These are phyloP conservation scores for Strix uralensis DNA, from an alignment of 2,113 vertebrate species.

Conservation along the genomic window DNA sequence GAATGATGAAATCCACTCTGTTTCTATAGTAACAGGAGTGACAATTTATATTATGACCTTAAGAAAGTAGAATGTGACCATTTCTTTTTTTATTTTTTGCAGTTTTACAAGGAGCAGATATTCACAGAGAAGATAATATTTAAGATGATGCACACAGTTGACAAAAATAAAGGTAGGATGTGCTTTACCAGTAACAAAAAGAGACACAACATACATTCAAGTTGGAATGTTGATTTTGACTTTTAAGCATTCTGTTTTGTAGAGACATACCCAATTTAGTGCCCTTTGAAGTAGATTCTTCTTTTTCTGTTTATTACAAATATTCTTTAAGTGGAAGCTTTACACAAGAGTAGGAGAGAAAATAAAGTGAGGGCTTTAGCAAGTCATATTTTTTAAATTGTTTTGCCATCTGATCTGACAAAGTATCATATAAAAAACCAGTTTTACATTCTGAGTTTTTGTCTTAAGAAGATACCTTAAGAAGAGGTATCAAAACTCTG, in stretches of 20 bases:
- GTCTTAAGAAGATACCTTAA: background rate
- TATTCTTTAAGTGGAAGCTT: background rate
- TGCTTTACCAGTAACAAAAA: background rate
- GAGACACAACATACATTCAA: background rate
- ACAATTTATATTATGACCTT: conserved; percentile 5
- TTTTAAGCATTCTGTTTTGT: background rate
- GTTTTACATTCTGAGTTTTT: background rate
- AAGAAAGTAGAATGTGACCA: background rate
- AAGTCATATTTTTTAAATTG: background rate
- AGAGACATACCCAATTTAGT: background rate
- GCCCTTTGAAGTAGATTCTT: background rate
- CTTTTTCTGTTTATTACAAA: background rate
- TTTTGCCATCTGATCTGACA: background rate
- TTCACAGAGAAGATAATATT: background rate
- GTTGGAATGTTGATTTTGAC: background rate
- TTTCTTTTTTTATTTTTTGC: background rate
- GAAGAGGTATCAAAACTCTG: background rate
- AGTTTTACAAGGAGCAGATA: background rate
- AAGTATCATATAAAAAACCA: background rate
- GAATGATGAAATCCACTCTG: conserved; percentile 26
- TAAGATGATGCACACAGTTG: background rate
- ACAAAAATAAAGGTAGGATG: background rate
- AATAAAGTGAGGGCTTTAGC: background rate
- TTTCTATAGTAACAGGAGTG: conserved; percentile 48
- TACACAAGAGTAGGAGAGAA: background rate